A percentile compares a stretch with the other conserved stretches of the same genome.
Evolutionary conservation across 1,140 invertebrate genomes (phyloP).

Genomic region (Anoplophora glabripennis): DNA sequence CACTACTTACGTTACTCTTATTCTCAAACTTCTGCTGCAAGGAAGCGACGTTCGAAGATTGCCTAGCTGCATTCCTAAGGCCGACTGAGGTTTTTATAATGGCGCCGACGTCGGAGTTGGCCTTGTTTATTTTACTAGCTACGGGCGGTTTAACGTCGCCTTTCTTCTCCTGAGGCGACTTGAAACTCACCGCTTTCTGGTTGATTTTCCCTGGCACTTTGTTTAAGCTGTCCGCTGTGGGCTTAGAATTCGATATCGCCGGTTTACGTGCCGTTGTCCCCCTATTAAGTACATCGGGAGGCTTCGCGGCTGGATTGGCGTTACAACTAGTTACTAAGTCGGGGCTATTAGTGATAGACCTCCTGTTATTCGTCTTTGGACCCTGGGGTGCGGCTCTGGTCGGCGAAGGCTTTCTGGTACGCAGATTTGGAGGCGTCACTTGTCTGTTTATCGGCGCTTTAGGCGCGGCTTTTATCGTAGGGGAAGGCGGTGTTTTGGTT

Average conservation of each 20-base stretch:
- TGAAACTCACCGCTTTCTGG: conserved; percentile 25
- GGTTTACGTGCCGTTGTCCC: conserved; percentile 32
- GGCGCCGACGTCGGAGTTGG: conserved; percentile 33
- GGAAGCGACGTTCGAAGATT: conserved; percentile 67
- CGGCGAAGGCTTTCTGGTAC: conserved; percentile 46
- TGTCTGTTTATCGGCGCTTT: conserved; percentile 51
- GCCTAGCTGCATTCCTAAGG: conserved; percentile 50
- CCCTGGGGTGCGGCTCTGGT: conserved; percentile 41
- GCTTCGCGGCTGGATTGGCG: conserved; percentile 54
- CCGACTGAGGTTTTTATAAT: conserved; percentile 48
- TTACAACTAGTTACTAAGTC: conserved; percentile 69
- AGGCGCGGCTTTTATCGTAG: conserved; percentile 45
- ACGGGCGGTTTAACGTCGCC: conserved; percentile 39
- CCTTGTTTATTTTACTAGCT: conserved; percentile 37
- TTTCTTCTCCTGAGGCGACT: conserved; percentile 38
- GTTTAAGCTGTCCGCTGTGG: conserved; percentile 30
- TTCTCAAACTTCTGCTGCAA: conserved; percentile 73
- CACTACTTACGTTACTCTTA: conserved; percentile 23
- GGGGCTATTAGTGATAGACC: conserved; percentile 57
- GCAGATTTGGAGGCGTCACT: conserved; percentile 52
- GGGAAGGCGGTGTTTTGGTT: conserved; percentile 46
- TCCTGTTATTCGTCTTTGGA: conserved; percentile 29
- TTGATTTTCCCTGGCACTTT: conserved; percentile 31
- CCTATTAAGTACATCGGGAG: conserved; percentile 60
- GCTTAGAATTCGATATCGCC: conserved; percentile 28